Conservation (phyloP, 2,797 vertebrate species). For the Phataginus tetradactyla region DNA sequence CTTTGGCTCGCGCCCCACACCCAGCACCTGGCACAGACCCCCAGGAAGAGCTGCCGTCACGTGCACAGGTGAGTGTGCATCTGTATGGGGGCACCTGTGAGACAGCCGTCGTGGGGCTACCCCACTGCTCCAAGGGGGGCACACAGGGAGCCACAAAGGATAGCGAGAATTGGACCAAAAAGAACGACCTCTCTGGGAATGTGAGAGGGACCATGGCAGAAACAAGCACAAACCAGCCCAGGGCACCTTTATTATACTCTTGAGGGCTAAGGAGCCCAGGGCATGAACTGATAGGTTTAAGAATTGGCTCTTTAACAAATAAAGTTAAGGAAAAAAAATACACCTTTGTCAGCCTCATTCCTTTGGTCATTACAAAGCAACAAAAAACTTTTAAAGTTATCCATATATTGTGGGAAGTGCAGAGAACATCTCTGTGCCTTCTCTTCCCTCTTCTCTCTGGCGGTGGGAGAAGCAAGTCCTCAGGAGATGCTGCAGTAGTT, state of each 20-base stretch:
- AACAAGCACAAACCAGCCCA: conserved; percentile 94
- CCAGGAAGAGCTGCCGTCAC: background rate
- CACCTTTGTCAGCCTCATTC: conserved; percentile 88
- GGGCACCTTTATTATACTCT: conserved; percentile 95
- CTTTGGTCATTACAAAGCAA: conserved; percentile 96
- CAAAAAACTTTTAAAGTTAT: conserved; percentile 85
- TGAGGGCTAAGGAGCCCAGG: conserved; percentile 90
- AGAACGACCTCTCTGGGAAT: conserved; percentile 87
- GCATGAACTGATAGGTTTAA: conserved; percentile 83
- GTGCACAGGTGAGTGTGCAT: background rate
- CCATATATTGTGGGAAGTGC: conserved; percentile 86
- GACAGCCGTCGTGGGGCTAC: background rate
- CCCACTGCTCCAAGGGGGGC: background rate
- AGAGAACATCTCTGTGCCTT: conserved; percentile 80
- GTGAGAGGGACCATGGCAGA: conserved; percentile 89
- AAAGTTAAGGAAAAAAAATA: conserved; percentile 80
- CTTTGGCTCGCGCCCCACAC: conserved; percentile 30
- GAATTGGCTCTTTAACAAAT: conserved; percentile 87
- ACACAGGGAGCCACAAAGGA: conserved; percentile 12
- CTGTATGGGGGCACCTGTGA: background rate
- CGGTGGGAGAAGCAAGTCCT: conserved; percentile 74
- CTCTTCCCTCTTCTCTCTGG: conserved; percentile 72
- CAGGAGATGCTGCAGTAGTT: conserved; percentile 77
- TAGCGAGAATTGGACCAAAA: conserved; percentile 87
- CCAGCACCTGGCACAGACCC: background rate